phyloP scores from a whole-genome alignment of 2,113 vertebrate species.

The Ia io region DNA sequence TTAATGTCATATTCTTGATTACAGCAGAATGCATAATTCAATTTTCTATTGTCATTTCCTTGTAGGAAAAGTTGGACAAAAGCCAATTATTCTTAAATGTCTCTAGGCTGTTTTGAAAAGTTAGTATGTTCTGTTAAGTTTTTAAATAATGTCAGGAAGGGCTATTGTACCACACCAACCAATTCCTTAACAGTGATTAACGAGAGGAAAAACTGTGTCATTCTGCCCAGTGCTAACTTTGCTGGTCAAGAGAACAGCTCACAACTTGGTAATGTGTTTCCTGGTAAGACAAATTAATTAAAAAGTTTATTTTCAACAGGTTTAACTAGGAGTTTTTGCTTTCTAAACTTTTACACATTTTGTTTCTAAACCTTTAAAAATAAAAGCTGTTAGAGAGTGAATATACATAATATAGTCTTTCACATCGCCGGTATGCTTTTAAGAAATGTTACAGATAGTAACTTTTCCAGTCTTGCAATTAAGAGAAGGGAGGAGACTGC shows the following conservation, averaged over 20 bases:
- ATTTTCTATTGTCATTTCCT: slow-evolving; percentile 64
- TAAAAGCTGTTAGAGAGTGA: neutral
- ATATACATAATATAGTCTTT: neutral
- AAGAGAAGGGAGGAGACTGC: slow-evolving; percentile 41
- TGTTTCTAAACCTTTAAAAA: slow-evolving; percentile 18
- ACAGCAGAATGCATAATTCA: slow-evolving; percentile 62
- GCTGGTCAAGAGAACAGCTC: slow-evolving; percentile 60
- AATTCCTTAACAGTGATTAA: slow-evolving; percentile 56
- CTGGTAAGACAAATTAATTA: neutral
- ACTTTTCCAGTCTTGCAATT: slow-evolving; percentile 60
- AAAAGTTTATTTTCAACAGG: slow-evolving; percentile 6
- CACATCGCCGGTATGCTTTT: neutral
- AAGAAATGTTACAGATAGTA: slow-evolving; percentile 52
- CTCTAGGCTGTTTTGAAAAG: slow-evolving; percentile 69
- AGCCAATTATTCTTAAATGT: slow-evolving; percentile 74
- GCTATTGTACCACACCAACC: slow-evolving; percentile 48
- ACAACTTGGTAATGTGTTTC: slow-evolving; percentile 30
- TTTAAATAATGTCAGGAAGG: slow-evolving; percentile 65
- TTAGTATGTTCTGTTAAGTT: slow-evolving; percentile 72
- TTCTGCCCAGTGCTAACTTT: slow-evolving; percentile 50
- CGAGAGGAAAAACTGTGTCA: slow-evolving; percentile 22
- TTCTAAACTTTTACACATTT: slow-evolving; percentile 2
- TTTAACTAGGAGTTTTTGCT: neutral
- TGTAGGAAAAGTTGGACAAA: slow-evolving; percentile 66
- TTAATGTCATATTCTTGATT: slow-evolving; percentile 70